Conservation (phyloP, 2,113 vertebrate species). For the Ceyx melanurus region DNA sequence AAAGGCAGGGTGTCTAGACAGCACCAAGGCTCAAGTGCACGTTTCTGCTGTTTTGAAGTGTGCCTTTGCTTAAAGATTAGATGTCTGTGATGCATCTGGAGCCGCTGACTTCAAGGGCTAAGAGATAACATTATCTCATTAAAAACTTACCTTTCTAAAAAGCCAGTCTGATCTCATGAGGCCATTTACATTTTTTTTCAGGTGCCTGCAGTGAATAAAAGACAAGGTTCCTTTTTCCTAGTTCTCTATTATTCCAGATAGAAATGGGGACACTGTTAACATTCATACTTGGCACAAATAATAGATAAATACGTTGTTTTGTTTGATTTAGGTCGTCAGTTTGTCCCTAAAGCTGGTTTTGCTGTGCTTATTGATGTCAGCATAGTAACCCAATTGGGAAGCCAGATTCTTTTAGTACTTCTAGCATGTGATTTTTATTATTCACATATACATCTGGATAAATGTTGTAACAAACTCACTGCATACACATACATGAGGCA, state of each 20-base stretch:
- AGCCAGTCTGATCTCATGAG: neutral
- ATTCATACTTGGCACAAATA: neutral
- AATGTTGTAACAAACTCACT: slow-evolving; percentile 25
- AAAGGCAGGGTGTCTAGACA: accelerated
- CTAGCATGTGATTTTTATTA: neutral
- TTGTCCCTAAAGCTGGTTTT: neutral
- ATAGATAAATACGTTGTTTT: neutral
- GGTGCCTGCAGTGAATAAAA: neutral
- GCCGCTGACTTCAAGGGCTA: neutral
- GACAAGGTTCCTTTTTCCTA: neutral
- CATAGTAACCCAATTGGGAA: neutral
- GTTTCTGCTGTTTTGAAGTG: accelerated
- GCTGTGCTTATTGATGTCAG: neutral
- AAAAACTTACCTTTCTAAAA: neutral
- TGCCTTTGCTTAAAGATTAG: neutral
- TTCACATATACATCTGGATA: neutral
- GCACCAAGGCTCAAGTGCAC: neutral
- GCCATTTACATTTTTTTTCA: neutral
- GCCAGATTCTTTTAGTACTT: neutral
- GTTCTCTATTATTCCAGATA: neutral
- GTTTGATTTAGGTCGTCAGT: neutral
- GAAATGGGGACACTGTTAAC: neutral
- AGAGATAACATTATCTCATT: neutral
- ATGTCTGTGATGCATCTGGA: neutral
- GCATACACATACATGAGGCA: neutral